Evolutionary conservation across 2,888 invertebrate species (phyloP).

Genomic region (Megastigmus dorsalis): DNA sequence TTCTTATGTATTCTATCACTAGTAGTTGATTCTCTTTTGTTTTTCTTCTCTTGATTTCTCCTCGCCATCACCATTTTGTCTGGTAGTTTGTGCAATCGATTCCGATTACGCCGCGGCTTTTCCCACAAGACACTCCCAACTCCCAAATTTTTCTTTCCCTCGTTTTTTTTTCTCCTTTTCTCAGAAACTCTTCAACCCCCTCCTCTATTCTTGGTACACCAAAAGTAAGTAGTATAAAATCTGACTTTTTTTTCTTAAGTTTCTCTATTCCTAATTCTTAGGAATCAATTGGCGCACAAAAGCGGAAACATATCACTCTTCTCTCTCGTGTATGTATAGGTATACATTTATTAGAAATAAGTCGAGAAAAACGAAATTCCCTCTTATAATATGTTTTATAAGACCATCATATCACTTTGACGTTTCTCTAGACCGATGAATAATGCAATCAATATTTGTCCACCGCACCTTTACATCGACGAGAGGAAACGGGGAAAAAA

Average conservation of each 20-base stretch:
- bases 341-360: too few species aligned
- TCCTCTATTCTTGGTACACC: neutral
- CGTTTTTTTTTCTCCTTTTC: neutral
- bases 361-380: too few species aligned
- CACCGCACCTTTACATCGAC: neutral
- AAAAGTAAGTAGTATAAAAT: neutral
- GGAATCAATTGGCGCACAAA: neutral
- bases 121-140: neutral
- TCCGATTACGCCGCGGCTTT: constrained; percentile 22
- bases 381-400: constrained; percentile 19
- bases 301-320: neutral
- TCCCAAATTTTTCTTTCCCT: neutral
- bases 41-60: constrained; percentile 25
- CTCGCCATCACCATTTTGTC: constrained; percentile 10
- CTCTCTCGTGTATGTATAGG: neutral
- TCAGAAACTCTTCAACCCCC: too few species aligned
- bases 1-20: constrained; percentile 25
- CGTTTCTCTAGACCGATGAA: constrained; percentile 32
- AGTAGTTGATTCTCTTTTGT: constrained; percentile 24
- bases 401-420: constrained; percentile 46
- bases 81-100: constrained; percentile 13
- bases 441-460: constrained; percentile 14
- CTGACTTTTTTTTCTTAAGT: neutral
- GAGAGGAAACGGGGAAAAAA: neutral
- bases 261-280: neutral